Evolutionary conservation across 2,113 vertebrate genomes (phyloP).

Genomic region (Sinocyclocheilus anshuiensis): DNA sequence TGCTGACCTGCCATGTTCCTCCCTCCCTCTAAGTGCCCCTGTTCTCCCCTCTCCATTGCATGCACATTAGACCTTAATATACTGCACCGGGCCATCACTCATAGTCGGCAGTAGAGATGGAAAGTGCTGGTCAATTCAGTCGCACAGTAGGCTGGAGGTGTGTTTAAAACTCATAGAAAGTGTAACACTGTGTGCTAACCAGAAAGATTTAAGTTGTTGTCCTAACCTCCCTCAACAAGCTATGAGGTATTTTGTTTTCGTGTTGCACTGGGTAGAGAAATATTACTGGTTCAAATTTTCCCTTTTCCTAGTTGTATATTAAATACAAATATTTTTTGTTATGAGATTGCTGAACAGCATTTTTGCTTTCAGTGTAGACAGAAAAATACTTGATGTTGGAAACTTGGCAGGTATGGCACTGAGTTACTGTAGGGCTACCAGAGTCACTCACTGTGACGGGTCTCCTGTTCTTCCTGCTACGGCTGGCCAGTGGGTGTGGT

Average conservation of each 20-base stretch:
- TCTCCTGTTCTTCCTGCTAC: too few relatives aligned
- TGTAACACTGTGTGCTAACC: background rate
- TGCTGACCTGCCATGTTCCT: conserved; percentile 66
- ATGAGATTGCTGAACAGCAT: background rate
- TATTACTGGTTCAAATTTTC: background rate
- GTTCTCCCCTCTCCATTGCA: conserved; percentile 31
- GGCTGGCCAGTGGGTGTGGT: too few relatives aligned
- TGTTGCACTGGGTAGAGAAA: background rate
- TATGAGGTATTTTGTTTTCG: background rate
- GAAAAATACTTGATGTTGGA: background rate
- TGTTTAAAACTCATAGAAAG: background rate
- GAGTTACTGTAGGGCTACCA: background rate
- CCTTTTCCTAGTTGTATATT: background rate
- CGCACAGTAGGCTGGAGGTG: background rate
- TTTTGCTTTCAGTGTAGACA: background rate
- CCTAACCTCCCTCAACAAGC: background rate
- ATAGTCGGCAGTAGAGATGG: conserved; percentile 13
- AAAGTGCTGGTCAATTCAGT: background rate
- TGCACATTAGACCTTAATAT: conserved; percentile 45
- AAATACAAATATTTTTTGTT: background rate
- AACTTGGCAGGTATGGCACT: background rate
- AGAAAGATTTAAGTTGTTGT: background rate
- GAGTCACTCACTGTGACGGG: conserved; percentile 54
- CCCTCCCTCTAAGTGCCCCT: conserved; percentile 49
- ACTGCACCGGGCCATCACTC: conserved; percentile 27